Evolutionary conservation across 2,113 vertebrate species (phyloP), one percentile per base, ranked within the genome.

Genomic region (Paradoxurus hermaphroditus): DNA sequence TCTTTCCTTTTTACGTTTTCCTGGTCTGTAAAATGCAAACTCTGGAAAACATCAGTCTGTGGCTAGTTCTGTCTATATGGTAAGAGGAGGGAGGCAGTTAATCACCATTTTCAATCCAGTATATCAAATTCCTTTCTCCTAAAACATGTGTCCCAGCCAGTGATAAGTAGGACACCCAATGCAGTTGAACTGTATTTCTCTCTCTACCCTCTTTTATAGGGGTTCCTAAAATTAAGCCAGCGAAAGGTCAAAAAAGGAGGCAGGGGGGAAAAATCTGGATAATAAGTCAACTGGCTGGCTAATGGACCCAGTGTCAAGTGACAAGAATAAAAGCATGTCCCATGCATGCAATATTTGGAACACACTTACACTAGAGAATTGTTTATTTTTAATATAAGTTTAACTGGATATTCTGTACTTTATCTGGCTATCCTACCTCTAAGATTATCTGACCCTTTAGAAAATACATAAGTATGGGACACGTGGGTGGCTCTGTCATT

Each of bases 191-290:
- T 94, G 13, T 94, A 29, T 89, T 75, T 94, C 78, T 94, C 56
- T 83, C 56, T 75, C 46, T 36, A 70, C 15, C 63, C 89, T 96
- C 67, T 86, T 67, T 86, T 19, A 23, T 86, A 88, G 41, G 11
- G 23, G 34, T 2, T 86, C 86, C 94, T 97, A 97, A 96, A 97
- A 91, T 77, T 88, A 96, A 95, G 46, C 78, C 27, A 56, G 56
- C 70, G 10, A 82, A 95, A 97, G 44, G 16, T 86, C 44, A 84
- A 36, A 83, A 91, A 93, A 95, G 4, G 16, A 77, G 90, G n/a
- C 67, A 65, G 59, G 19, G 13, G 16, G 4, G 25, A 78, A 77
- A 63, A 70, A 67, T 83, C 78, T 79, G 65, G 44, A 68, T 49
- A 77, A 78, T 82, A 84, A 86, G 63, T 68, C 49, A 90, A 51